A percentile compares a stretch with the other conserved stretches of the same genome.
Conservation (phyloP, 2,888 invertebrate species). For the Leptinotarsa rubiginosa region DNA sequence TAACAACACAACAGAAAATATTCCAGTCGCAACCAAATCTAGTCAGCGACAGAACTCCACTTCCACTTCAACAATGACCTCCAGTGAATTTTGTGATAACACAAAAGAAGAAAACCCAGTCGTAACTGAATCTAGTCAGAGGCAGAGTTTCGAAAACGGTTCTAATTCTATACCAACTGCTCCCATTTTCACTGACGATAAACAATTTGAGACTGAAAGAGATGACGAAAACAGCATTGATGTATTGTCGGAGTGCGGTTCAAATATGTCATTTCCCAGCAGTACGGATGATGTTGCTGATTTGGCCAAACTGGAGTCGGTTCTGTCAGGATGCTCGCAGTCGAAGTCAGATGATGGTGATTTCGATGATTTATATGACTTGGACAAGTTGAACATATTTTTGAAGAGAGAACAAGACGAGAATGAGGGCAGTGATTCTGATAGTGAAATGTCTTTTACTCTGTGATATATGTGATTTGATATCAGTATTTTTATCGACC, state of each 20-base stretch:
- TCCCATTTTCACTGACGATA: not conserved
- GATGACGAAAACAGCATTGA: not conserved
- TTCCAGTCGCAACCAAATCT: not conserved
- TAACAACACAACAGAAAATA: not conserved
- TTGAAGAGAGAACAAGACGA: conserved; percentile 34
- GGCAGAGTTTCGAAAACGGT: not conserved
- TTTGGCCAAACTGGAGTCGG: not conserved
- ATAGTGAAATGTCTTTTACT: conserved; percentile 4
- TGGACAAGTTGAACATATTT: conserved; percentile 38
- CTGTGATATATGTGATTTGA: not conserved
- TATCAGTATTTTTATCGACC: too few species aligned
- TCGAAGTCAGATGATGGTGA: not conserved
- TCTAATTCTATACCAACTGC: not conserved
- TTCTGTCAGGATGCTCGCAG: not conserved
- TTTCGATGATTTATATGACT: conserved; percentile 37
- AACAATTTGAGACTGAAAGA: not conserved
- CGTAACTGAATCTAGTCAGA: not conserved
- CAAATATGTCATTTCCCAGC: not conserved
- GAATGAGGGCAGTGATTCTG: conserved; percentile 10
- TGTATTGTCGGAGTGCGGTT: not conserved
- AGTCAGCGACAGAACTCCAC: not conserved
- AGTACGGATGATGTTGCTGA: not conserved
- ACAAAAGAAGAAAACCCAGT: not conserved
- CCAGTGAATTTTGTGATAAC: not conserved
- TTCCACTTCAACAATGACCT: not conserved